Evolutionary conservation across 2,797 vertebrate genomes (phyloP).

Genomic region (Podarcis siculus): DNA sequence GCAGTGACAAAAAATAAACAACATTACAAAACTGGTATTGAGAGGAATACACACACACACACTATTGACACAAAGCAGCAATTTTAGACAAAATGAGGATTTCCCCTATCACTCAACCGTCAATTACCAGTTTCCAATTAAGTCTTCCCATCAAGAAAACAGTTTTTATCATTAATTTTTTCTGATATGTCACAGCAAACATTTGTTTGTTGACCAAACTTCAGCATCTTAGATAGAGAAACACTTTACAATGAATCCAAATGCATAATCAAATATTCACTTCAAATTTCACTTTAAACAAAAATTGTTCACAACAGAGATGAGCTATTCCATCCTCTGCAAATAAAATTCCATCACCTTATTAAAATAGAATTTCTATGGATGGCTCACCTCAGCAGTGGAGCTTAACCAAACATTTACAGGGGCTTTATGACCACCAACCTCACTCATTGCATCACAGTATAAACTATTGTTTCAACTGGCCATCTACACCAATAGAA

Average conservation of each 20-base stretch:
- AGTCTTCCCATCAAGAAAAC: neutral
- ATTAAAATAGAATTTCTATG: neutral
- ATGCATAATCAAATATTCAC: neutral
- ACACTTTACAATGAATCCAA: no score
- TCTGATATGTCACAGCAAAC: neutral
- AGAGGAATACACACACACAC: neutral
- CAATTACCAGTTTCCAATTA: neutral
- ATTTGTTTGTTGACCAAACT: neutral
- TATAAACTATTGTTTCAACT: neutral
- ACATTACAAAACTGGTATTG: conserved; percentile 25
- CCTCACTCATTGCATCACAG: neutral
- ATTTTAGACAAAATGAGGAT: neutral
- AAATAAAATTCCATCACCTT: neutral
- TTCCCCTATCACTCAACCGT: neutral
- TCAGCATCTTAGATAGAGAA: neutral
- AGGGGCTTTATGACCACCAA: no score
- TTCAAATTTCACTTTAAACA: neutral
- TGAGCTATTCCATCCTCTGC: no score
- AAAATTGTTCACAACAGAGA: neutral
- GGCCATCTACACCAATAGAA: neutral
- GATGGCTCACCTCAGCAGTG: neutral
- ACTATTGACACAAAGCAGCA: neutral
- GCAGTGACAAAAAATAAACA: conserved; percentile 43
- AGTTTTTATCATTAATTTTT: neutral
- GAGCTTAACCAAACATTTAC: no score